A percentile compares a stretch with the other conserved stretches of the same genome.
Evolutionary conservation across 2,888 invertebrate genomes (phyloP).

Genomic region (Cerastis leucographa): DNA sequence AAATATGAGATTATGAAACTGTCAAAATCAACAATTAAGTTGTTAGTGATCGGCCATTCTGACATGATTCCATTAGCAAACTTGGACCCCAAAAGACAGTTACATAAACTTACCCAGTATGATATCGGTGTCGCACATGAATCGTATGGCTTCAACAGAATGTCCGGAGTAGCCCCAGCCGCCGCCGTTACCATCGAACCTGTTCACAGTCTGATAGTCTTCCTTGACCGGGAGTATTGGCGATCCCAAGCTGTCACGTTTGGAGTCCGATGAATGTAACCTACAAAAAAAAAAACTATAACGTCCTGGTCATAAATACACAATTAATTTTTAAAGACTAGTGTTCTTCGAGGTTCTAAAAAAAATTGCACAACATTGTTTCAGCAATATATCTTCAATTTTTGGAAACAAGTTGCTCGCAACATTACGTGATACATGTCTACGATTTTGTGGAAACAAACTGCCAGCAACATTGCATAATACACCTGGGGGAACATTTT

Average conservation of each 20-base stretch:
- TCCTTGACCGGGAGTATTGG: slow-evolving; percentile 91
- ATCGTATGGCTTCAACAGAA: slow-evolving; percentile 98
- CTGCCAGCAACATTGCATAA: neutral
- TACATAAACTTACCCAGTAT: slow-evolving; percentile 90
- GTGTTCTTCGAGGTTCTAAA: too few relatives aligned
- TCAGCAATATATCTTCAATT: neutral
- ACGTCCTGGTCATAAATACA: neutral
- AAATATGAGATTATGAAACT: neutral
- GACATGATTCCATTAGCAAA: neutral
- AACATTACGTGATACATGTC: neutral
- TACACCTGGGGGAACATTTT: neutral
- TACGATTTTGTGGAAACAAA: neutral
- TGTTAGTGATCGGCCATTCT: neutral
- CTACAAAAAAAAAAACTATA: slow-evolving; percentile 64
- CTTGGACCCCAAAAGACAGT: neutral
- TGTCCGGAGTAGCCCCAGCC: slow-evolving; percentile 99
- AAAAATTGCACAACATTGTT: neutral
- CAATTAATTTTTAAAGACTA: neutral
- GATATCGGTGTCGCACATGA: slow-evolving; percentile 98
- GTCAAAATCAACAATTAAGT: neutral
- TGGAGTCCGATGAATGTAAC: slow-evolving; percentile 78
- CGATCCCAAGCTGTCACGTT: slow-evolving; percentile 76
- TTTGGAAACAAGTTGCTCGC: neutral
- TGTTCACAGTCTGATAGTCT: slow-evolving; percentile 95
- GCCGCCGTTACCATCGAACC: slow-evolving; percentile 98